Base-by-base conservation (phyloP, 2,888 invertebrate genomes). In the Cyclophora albipunctata region DNA sequence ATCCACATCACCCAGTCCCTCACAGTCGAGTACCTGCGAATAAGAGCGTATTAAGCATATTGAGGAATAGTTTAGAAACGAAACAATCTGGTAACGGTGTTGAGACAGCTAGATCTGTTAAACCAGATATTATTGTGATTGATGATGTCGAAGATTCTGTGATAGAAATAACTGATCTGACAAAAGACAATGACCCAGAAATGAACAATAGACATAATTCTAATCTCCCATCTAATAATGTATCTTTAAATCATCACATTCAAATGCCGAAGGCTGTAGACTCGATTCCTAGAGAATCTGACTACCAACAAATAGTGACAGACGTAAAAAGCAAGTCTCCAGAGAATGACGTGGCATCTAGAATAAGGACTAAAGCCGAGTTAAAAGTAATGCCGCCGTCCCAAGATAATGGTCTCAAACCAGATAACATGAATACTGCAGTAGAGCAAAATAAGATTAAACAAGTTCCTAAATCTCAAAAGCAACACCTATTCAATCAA, bases 351-450 rank as follows among this genome's bases (percentile, higher is more conserved):
- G 84, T 93, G 45, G 92, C 93, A 42, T 92, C 94, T 6, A 90
- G 95, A 69, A 96, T 96, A 67, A 90, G 96, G 59, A 96, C 96
- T 3, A 96, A 96, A 83, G 96, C 95, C 2, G 96, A 96, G 81
- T 82, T 96, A 42, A 96, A 96, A 79, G 90, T 81, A 40, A 80
- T 84, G 81, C 86, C 83, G 35, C 82, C 84, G n/a, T 78, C 84
- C 43, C 78, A 82, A 65, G 84, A 85, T 51, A 69, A 54, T 54
- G 58, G 67, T 42, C 34, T 66, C 33, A 81, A 77, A 67, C 35
- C 63, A 40, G 79, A 79, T 7, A 79, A 73, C 55, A 62, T 60
- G 49, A 54, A 52, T 49, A 40, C 54, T n/a, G 45, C 60, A 49
- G 51, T 58, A 45, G 76, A 73, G 56, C 67, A 57, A 61, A 75